A percentile compares a stretch with the other conserved stretches of the same genome.
Evolutionary conservation across 2,888 invertebrate genomes (phyloP).

Genomic region (Latrodectus elegans): DNA sequence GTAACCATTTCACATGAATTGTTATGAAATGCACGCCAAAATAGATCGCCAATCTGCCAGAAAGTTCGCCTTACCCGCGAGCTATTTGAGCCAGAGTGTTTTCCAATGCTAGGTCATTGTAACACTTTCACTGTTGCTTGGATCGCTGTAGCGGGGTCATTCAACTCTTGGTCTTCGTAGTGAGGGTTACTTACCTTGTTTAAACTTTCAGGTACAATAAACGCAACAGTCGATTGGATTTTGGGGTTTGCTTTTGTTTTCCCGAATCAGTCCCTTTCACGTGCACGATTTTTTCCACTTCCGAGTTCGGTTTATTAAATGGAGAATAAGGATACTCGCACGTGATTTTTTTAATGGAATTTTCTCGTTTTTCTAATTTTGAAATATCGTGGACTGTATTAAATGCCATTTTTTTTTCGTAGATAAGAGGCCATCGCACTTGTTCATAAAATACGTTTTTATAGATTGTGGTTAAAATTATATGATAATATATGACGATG

Average conservation of each 20-base stretch:
- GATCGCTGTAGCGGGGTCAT: slow-evolving; percentile 19
- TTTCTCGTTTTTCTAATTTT: background rate
- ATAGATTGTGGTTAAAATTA: no score
- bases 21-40: background rate
- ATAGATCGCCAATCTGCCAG: slow-evolving; percentile 5
- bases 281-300: slow-evolving; percentile 13
- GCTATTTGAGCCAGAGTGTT: background rate
- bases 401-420: no score
- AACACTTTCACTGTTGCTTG: slow-evolving; percentile 62
- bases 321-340: background rate
- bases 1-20: background rate
- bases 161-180: slow-evolving; percentile 32
- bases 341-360: background rate
- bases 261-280: slow-evolving; percentile 15
- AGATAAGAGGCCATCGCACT: no score
- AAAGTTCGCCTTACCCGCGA: slow-evolving; percentile 8
- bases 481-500: no score
- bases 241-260: slow-evolving; percentile 31
- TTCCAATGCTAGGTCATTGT: slow-evolving; percentile 50
- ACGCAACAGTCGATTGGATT: slow-evolving; percentile 52
- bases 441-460: no score
- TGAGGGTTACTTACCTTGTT: slow-evolving; percentile 61
- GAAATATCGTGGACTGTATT: no score
- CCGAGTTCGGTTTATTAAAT: slow-evolving; percentile 20
- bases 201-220: slow-evolving; percentile 54